phyloP scores from a whole-genome alignment of 2,797 vertebrate genomes.

The Poecile montanus region DNA sequence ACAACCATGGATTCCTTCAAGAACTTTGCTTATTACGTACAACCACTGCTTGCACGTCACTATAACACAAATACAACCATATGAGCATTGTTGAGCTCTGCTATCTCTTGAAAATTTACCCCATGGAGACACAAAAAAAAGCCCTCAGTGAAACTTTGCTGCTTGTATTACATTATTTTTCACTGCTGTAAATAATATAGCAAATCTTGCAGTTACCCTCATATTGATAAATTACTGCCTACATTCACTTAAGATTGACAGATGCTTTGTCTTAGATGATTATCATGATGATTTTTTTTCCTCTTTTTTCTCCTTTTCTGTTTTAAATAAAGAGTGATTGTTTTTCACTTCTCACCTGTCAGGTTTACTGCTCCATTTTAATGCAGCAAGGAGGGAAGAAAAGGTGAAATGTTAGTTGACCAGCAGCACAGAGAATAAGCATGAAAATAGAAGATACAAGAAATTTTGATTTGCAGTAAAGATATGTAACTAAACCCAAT shows the following conservation, averaged over 20 bases:
- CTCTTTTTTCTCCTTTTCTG: background rate
- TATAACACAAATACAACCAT: background rate
- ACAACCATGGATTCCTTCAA: background rate
- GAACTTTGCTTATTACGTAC: background rate
- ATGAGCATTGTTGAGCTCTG: background rate
- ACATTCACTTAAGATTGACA: background rate
- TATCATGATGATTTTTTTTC: background rate
- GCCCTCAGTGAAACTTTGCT: background rate
- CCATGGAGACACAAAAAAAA: background rate
- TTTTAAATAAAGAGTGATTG: constrained; percentile 8
- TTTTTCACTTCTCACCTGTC: constrained; percentile 92
- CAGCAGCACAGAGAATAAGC: constrained; percentile 70
- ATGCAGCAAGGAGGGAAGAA: constrained; percentile 84
- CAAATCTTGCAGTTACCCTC: background rate
- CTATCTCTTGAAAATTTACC: background rate
- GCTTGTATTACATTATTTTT: background rate
- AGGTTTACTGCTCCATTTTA: constrained; percentile 98
- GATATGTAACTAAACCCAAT: constrained; percentile 49
- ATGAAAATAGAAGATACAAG: constrained; percentile 55
- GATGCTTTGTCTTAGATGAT: background rate
- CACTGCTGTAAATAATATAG: background rate
- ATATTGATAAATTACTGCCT: background rate
- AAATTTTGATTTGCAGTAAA: constrained; percentile 27
- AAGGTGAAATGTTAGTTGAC: constrained; percentile 81
- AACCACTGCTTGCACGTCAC: background rate